Conservation (phyloP, 1,140 invertebrate species). For the Ridgeia piscesae region DNA sequence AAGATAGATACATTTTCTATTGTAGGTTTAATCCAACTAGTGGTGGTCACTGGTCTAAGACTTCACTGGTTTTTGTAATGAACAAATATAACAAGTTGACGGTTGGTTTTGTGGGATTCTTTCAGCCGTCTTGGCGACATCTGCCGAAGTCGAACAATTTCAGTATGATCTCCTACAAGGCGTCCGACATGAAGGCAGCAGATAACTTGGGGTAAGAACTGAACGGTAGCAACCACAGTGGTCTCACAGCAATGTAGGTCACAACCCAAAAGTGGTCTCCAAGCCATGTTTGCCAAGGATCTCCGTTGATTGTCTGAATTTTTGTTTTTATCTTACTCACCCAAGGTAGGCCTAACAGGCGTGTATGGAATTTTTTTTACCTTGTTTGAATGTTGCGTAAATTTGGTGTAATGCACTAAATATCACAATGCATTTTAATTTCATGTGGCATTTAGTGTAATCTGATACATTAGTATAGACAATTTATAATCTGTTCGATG, state of each 20-base stretch:
- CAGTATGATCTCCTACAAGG: constrained; percentile 85
- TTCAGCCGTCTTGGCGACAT: constrained; percentile 87
- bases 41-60: not conserved
- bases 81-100: not conserved
- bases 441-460: too few species aligned
- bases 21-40: not conserved
- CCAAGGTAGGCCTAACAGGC: too few species aligned
- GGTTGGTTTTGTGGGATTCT: not conserved
- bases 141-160: constrained; percentile 71
- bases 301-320: too few species aligned
- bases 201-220: constrained; percentile 47
- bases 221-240: not conserved
- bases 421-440: too few species aligned
- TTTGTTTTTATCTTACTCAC: too few species aligned
- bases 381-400: too few species aligned
- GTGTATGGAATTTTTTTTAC: too few species aligned
- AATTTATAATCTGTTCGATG: too few species aligned
- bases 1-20: not conserved
- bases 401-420: too few species aligned
- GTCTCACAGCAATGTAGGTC: not conserved
- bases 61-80: not conserved
- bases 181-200: constrained; percentile 85
- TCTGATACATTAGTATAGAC: too few species aligned
- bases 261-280: not conserved
- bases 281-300: too few species aligned